Evolutionary conservation across 2,113 vertebrate species (phyloP).

Genomic region (Chlamydotis undulata): DNA sequence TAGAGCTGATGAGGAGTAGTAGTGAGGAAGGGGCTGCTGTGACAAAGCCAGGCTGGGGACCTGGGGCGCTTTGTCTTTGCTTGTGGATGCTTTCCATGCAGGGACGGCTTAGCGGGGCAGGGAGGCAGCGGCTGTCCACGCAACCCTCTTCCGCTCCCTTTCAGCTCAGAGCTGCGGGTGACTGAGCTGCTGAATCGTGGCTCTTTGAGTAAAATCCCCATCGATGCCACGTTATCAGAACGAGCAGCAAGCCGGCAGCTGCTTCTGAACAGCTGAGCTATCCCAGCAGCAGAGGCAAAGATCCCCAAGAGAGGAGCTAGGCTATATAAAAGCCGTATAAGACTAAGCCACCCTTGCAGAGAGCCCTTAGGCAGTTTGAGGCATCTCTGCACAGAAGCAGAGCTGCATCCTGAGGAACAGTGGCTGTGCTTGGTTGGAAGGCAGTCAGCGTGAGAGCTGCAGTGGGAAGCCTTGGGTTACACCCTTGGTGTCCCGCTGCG

Average conservation of each 20-base stretch:
- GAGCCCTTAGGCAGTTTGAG: not conserved
- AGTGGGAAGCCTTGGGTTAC: not conserved
- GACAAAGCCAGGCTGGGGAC: not conserved
- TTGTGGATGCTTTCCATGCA: rapidly evolving
- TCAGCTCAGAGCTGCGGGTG: rapidly evolving
- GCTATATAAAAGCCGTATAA: rapidly evolving
- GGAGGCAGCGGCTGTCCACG: not conserved
- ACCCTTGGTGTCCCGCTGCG: not conserved
- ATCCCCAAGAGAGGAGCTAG: not conserved
- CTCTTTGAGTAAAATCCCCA: not conserved
- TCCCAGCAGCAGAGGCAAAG: not conserved
- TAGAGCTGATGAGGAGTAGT: not conserved
- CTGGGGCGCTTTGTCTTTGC: not conserved
- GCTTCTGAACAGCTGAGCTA: not conserved
- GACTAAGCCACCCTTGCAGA: not conserved
- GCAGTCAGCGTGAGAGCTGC: not conserved
- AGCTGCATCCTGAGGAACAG: rapidly evolving
- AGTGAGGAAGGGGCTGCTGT: not conserved
- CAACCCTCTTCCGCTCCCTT: not conserved
- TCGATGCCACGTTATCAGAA: rapidly evolving
- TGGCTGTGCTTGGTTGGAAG: not conserved
- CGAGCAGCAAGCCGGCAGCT: not conserved
- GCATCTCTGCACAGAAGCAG: rapidly evolving
- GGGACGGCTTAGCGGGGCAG: not conserved
- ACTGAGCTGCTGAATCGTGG: not conserved